Conservation (phyloP, 2,888 invertebrate genomes). For the Dasysyrphus tricinctus region DNA sequence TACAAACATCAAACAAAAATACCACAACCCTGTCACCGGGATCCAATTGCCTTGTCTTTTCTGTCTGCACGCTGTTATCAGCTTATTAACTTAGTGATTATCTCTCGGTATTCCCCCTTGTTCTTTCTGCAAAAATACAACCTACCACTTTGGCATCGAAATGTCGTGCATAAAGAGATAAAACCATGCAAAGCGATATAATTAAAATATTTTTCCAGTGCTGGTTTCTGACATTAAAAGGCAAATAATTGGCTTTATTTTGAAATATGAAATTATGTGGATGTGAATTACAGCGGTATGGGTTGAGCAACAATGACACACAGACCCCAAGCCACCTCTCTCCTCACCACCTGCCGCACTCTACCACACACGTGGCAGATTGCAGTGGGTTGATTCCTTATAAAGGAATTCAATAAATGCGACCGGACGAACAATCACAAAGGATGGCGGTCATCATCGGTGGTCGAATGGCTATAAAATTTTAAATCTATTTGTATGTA, state of each 20-base stretch:
- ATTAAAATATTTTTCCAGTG: slow-evolving; percentile 65
- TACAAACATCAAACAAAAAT: not conserved
- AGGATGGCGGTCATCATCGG: slow-evolving; percentile 15
- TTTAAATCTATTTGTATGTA: slow-evolving; percentile 5
- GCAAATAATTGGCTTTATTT: slow-evolving; percentile 68
- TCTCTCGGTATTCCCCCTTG: not conserved
- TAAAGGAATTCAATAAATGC: slow-evolving; percentile 45
- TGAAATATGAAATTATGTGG: slow-evolving; percentile 28
- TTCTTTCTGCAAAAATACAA: not conserved
- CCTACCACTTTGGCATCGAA: slow-evolving; percentile 32
- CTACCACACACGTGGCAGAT: not conserved
- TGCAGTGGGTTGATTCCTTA: not conserved
- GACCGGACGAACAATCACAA: slow-evolving; percentile 29
- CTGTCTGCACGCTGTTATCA: slow-evolving; percentile 52
- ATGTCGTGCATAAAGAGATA: slow-evolving; percentile 1
- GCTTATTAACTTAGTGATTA: slow-evolving; percentile 55
- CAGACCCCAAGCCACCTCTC: not conserved
- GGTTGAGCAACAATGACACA: slow-evolving; percentile 20
- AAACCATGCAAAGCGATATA: slow-evolving; percentile 26
- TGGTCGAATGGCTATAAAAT: slow-evolving; percentile 29
- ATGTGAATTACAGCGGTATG: slow-evolving; percentile 10
- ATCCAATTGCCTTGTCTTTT: slow-evolving; percentile 32
- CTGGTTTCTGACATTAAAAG: slow-evolving; percentile 53
- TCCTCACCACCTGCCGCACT: not conserved
- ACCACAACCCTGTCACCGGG: slow-evolving; percentile 27